Percentiles rank a stretch among this genome's conserved stretches.
These are phyloP conservation scores for Patella vulgata DNA, from an alignment of 1,140 invertebrate species.

Conservation along the genomic window DNA sequence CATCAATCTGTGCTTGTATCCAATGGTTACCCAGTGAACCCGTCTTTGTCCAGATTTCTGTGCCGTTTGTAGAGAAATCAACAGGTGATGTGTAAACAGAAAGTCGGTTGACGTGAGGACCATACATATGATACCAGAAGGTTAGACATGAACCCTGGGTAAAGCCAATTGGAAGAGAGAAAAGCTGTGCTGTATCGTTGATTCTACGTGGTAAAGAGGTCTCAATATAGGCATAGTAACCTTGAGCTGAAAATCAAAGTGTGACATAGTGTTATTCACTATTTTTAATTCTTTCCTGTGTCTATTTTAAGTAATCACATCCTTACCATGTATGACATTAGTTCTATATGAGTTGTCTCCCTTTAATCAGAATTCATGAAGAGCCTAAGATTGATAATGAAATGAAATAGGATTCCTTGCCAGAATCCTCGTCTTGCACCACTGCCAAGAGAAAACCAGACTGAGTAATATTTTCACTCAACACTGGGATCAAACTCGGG, in stretches of 20 bases:
- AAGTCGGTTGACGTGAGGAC: conserved; percentile 50
- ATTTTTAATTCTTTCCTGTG: too few relatives aligned
- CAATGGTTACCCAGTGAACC: conserved; percentile 55
- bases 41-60: conserved; percentile 40
- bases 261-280: too few relatives aligned
- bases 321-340: too few relatives aligned
- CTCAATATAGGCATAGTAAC: conserved; percentile 47
- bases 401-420: too few relatives aligned
- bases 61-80: conserved; percentile 14
- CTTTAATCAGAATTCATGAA: too few relatives aligned
- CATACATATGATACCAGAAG: conserved; percentile 65
- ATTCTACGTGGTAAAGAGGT: conserved; percentile 23
- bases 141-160: conserved; percentile 39
- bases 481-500: too few relatives aligned
- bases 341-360: too few relatives aligned
- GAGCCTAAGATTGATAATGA: too few relatives aligned
- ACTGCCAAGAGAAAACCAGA: too few relatives aligned
- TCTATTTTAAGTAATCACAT: too few relatives aligned
- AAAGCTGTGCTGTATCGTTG: conserved; percentile 35
- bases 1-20: conserved; percentile 38
- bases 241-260: conserved; percentile 24
- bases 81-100: conserved; percentile 54
- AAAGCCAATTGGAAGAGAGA: conserved; percentile 35
- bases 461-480: too few relatives aligned
- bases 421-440: too few relatives aligned